These are phyloP conservation scores for Rhadinocentrus ornatus DNA, from an alignment of 2,797 vertebrate species.

Conservation along the genomic window DNA sequence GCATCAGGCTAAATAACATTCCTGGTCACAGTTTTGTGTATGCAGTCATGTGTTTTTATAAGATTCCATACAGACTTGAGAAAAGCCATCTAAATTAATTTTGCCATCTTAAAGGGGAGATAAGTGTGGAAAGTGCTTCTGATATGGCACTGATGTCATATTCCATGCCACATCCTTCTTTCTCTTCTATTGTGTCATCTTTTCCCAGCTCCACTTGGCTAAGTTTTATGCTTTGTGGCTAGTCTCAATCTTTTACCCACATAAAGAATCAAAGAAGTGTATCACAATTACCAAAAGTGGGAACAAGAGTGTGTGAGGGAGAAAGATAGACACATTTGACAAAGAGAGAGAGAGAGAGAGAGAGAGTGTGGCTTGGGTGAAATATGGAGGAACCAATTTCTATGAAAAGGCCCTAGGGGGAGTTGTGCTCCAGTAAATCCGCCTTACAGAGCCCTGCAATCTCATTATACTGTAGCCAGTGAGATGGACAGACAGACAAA, in stretches of 20 bases:
- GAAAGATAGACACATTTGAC: conserved; percentile 48
- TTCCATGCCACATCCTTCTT: conserved; percentile 21
- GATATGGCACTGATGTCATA: conserved; percentile 47
- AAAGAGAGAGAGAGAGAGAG: conserved; percentile 49
- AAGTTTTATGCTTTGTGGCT: conserved; percentile 44
- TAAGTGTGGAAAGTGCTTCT: conserved; percentile 44
- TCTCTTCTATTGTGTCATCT: conserved; percentile 42
- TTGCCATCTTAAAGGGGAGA: conserved; percentile 37
- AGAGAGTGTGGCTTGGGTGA: conserved; percentile 58
- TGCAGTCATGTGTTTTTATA: conserved; percentile 39
- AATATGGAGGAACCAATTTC: conserved; percentile 82
- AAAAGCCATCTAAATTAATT: conserved; percentile 57
- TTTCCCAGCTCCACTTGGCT: conserved; percentile 47
- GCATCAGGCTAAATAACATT: conserved; percentile 24
- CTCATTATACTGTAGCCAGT: conserved; percentile 84
- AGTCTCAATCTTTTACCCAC: conserved; percentile 49
- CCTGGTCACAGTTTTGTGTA: conserved; percentile 12
- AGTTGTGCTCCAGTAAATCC: conserved; percentile 87
- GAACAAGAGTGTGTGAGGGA: conserved; percentile 32
- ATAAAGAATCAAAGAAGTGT: conserved; percentile 51
- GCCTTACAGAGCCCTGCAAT: conserved; percentile 80
- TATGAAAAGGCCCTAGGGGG: conserved; percentile 85
- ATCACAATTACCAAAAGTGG: conserved; percentile 69
- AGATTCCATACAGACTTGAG: conserved; percentile 56
- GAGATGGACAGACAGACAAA: conserved; percentile 79